A percentile compares a stretch with the other conserved stretches of the same genome.
phyloP scores from a whole-genome alignment of 2,888 invertebrate species.

The Hypomecis atomaria region DNA sequence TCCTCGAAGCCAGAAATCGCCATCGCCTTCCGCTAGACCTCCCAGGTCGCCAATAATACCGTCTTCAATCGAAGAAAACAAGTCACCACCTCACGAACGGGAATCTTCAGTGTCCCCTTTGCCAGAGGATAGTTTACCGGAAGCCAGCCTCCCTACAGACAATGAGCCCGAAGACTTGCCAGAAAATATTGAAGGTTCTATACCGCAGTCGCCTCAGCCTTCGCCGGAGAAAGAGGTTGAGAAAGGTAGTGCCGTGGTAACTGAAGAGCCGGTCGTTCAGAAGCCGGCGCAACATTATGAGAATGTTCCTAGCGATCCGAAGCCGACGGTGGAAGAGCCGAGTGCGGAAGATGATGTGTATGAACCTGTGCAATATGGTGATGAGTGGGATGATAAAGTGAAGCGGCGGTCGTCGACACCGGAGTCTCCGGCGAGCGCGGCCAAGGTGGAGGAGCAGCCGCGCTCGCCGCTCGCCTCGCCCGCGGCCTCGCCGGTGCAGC shows the following conservation, averaged over 20 bases:
- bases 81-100: constrained; percentile 42
- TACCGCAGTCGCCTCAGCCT: constrained; percentile 55
- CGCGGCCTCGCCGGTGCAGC: constrained; percentile 71
- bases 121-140: constrained; percentile 53
- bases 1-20: constrained; percentile 65
- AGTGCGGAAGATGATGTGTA: constrained; percentile 47
- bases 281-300: constrained; percentile 53
- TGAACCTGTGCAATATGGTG: constrained; percentile 67
- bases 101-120: constrained; percentile 56
- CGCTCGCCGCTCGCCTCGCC: constrained; percentile 72
- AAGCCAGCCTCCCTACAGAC: constrained; percentile 49
- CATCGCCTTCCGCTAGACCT: constrained; percentile 65
- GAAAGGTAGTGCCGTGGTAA: constrained; percentile 45
- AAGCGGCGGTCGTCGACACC: constrained; percentile 76
- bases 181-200: constrained; percentile 41
- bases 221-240: constrained; percentile 53
- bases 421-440: constrained; percentile 62
- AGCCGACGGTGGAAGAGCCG: constrained; percentile 35
- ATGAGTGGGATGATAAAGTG: constrained; percentile 70
- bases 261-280: constrained; percentile 34
- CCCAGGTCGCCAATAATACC: constrained; percentile 61
- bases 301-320: constrained; percentile 56
- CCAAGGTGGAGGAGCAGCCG: constrained; percentile 57
- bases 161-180: constrained; percentile 49
- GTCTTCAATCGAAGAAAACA: constrained; percentile 53